phyloP scores from a whole-genome alignment of 2,797 vertebrate species.

The Trematomus bernacchii region DNA sequence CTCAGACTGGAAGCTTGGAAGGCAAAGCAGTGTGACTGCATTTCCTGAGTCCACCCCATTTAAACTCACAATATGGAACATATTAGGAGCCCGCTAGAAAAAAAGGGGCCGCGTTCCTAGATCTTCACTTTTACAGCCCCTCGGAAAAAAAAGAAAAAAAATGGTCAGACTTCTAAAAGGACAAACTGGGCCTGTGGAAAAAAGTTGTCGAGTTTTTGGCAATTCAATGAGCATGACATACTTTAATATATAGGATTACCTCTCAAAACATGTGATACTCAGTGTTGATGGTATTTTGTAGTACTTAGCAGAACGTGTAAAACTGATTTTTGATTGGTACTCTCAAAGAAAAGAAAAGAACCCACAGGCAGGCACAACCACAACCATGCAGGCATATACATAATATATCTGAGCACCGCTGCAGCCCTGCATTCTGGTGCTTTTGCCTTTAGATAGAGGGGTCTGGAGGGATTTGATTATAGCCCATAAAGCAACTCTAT shows the following conservation, averaged over 20 bases:
- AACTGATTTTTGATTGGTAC: constrained; percentile 40
- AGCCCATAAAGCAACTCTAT: constrained; percentile 63
- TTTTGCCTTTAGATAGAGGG: constrained; percentile 63
- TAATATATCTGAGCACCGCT: constrained; percentile 45
- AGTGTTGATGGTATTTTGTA: constrained; percentile 55
- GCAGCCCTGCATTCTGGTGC: constrained; percentile 51
- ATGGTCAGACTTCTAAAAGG: constrained; percentile 70
- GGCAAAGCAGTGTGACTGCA: constrained; percentile 86
- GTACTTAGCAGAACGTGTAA: constrained; percentile 53
- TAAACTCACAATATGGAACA: constrained; percentile 91
- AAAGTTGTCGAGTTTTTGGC: constrained; percentile 61
- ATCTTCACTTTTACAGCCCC: constrained; percentile 84
- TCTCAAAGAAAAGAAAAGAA: constrained; percentile 31
- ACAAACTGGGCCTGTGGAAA: constrained; percentile 75
- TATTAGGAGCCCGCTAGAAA: constrained; percentile 82
- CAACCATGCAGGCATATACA: constrained; percentile 57
- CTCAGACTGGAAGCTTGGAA: constrained; percentile 86
- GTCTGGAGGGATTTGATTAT: constrained; percentile 67
- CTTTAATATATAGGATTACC: constrained; percentile 69
- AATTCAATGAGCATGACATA: constrained; percentile 67
- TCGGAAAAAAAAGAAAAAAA: constrained; percentile 59
- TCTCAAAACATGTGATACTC: constrained; percentile 60
- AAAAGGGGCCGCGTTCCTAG: constrained; percentile 73
- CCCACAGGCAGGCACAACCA: constrained; percentile 55
- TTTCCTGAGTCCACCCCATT: constrained; percentile 88